Conservation (phyloP, 2,113 vertebrate genomes). For the Orcinus orca region DNA sequence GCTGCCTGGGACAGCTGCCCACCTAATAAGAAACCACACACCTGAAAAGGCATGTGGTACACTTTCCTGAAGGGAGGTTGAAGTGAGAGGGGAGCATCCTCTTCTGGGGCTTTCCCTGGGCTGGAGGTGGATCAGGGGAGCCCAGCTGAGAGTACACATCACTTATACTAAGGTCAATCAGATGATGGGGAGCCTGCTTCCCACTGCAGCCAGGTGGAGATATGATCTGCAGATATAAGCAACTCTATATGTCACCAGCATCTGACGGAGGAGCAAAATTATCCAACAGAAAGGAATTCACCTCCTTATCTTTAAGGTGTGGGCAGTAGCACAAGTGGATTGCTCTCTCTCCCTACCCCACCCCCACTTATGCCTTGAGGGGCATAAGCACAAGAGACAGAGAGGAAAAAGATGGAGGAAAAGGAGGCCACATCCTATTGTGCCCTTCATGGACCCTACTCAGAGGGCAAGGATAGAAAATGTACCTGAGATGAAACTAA, state of each 20-base stretch:
- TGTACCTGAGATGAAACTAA: background rate
- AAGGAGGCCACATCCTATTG: background rate
- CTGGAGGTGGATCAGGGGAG: background rate
- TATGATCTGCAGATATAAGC: background rate
- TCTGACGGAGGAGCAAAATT: background rate
- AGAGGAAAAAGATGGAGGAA: background rate
- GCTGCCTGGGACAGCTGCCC: background rate
- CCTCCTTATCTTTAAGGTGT: background rate
- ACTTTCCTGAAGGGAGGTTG: background rate
- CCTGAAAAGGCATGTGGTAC: background rate
- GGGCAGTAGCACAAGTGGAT: background rate
- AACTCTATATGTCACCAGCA: background rate
- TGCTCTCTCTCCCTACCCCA: background rate
- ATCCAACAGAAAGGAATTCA: background rate
- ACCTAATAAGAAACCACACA: background rate
- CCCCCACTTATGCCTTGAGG: background rate
- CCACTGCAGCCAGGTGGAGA: background rate
- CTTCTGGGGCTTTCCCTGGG: background rate
- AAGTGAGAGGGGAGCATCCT: background rate
- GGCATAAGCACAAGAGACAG: background rate
- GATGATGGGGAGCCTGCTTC: background rate
- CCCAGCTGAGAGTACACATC: background rate
- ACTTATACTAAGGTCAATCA: background rate
- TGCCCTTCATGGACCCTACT: background rate
- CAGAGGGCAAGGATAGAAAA: background rate